These are phyloP conservation scores for Gymnosoma rotundatum DNA, from an alignment of 2,888 invertebrate genomes.

Conservation along the genomic window DNA sequence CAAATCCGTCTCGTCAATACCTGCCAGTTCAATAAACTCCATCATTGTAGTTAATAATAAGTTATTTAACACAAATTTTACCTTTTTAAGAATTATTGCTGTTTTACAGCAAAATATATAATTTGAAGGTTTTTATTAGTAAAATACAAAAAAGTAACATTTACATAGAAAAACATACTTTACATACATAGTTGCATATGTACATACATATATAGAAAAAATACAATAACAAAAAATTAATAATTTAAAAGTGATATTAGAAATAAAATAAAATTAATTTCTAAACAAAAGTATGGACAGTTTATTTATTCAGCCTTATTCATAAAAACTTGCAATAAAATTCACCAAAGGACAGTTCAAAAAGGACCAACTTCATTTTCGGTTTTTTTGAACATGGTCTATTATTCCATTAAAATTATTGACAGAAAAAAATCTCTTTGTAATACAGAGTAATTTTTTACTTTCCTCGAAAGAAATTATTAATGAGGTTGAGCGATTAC, in stretches of 20 bases:
- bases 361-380: too few species aligned
- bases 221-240: constrained; percentile 25
- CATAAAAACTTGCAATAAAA: too few species aligned
- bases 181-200: constrained; percentile 1
- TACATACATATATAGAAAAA: constrained; percentile 24
- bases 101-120: background rate
- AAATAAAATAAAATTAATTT: constrained; percentile 64
- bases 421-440: background rate
- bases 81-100: background rate
- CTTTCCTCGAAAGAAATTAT: too few species aligned
- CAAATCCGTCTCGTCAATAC: constrained; percentile 75
- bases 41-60: constrained; percentile 38
- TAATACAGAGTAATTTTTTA: background rate
- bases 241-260: constrained; percentile 63
- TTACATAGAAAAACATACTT: constrained; percentile 56
- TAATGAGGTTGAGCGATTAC: too few species aligned
- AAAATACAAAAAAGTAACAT: constrained; percentile 17
- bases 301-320: too few species aligned
- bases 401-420: too few species aligned
- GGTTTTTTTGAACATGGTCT: too few species aligned
- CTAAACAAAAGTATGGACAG: constrained; percentile 7
- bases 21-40: constrained; percentile 76
- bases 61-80: constrained; percentile 28
- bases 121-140: constrained; percentile 54
- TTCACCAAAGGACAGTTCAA: too few species aligned